Conservation (phyloP, 2,888 invertebrate genomes). For the Watsonalla binaria region DNA sequence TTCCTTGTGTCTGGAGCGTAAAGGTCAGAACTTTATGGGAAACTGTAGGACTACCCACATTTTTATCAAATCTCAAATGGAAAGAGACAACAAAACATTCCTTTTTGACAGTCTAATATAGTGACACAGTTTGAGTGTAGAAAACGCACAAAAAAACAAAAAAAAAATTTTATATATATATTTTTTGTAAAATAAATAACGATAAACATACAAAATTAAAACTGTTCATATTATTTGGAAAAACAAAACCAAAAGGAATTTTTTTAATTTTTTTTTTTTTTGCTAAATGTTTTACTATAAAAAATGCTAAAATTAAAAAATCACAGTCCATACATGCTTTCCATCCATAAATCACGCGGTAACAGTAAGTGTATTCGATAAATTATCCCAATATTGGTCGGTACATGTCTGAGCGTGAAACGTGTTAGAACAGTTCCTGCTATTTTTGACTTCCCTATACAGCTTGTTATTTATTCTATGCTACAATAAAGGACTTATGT, state of each 20-base stretch:
- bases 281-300: background rate
- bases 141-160: no score
- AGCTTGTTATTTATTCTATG: background rate
- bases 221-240: no score
- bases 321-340: background rate
- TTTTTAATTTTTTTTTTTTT: no score
- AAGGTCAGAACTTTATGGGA: slow-evolving; percentile 27
- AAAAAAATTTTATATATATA: no score
- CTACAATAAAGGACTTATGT: background rate
- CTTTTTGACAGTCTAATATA: no score
- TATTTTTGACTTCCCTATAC: background rate
- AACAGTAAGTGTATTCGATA: background rate
- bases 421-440: background rate
- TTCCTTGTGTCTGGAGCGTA: slow-evolving; percentile 35
- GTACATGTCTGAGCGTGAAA: background rate
- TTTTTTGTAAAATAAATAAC: no score
- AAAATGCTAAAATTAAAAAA: background rate
- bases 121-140: no score
- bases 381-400: background rate
- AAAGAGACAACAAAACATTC: background rate
- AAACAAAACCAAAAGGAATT: no score
- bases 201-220: no score
- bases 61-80: slow-evolving; percentile 3
- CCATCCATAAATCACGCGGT: background rate
- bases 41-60: background rate